Conservation (phyloP, 2,797 vertebrate genomes). For the Onychomys torridus region DNA sequence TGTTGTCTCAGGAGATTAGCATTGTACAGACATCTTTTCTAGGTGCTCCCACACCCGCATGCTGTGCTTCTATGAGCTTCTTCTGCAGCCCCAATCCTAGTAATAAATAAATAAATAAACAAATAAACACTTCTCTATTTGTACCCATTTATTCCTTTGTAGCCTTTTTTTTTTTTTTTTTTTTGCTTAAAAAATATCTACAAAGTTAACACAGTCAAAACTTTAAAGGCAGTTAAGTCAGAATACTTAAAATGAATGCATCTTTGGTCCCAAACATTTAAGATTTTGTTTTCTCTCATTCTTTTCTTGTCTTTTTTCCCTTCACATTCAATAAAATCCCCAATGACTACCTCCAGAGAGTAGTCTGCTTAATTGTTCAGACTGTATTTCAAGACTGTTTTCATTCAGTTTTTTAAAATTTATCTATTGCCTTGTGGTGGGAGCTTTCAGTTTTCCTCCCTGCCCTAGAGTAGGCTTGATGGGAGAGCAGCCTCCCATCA, state of each 20-base stretch:
- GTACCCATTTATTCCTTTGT: not conserved
- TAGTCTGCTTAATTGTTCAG: constrained; percentile 61
- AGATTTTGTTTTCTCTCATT: not conserved
- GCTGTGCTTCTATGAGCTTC: rapidly evolving
- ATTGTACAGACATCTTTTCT: not conserved
- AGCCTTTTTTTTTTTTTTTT: not conserved
- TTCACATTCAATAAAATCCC: constrained; percentile 30
- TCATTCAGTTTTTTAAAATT: constrained; percentile 46
- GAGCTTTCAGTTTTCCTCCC: constrained; percentile 23
- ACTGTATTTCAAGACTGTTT: constrained; percentile 64
- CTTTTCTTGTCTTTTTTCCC: not conserved
- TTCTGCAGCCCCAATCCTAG: not conserved
- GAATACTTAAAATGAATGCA: constrained; percentile 51
- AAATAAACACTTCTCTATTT: not conserved
- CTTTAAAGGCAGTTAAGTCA: constrained; percentile 20
- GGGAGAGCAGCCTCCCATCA: constrained; percentile 9
- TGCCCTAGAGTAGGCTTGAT: not conserved
- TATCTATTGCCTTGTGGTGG: constrained; percentile 35
- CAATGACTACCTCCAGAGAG: constrained; percentile 46
- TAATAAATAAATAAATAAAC: not conserved
- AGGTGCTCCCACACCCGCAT: rapidly evolving
- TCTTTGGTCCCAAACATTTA: constrained; percentile 35
- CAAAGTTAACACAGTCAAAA: constrained; percentile 42
- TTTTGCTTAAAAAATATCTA: not conserved
- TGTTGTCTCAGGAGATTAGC: not conserved